Evolutionary conservation across 2,797 vertebrate species (phyloP), one percentile per base, ranked within the genome.

Genomic region (Mormyrus hasselquistii): DNA sequence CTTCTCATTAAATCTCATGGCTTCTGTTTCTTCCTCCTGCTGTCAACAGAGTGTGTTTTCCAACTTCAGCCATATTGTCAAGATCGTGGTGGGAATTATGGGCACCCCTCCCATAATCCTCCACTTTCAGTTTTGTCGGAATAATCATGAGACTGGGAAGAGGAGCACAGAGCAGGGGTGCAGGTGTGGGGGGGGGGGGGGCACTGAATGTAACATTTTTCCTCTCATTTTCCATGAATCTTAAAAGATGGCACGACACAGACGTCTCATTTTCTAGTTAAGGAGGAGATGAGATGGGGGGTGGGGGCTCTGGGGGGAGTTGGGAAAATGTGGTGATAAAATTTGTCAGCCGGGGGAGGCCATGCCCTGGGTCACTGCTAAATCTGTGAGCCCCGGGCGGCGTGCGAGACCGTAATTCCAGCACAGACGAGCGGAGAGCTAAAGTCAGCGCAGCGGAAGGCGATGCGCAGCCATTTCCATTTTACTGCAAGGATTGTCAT

Each of bases 351-450:
- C 92, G 94, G 73, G 92, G 53, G 94, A 95, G 95, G 93, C 93
- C 93, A 91, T 95, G 94, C 95, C 95, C 95, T 90, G 91, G 93
- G 95, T 95, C 95, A 94, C 89, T 92, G 90, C 93, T 94, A 95
- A 93, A 95, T 95, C 94, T 96, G 94, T 94, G 94, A 76, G 92
- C 94, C 93, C 88, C 88, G 95, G 95, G 93, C 94, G 95, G 53
- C 93, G 93, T 94, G 95, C 94, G 92, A 93, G 95, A 95, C 95
- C 93, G 96, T 96, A 96, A 97, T 97, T 97, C 97, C 97, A 95
- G 95, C 92, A 93, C 95, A 96, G 95, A 97, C 95, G 96, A 96
- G 95, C 86, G 91, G 97, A 96, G 95, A 93, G 93, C 59, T 91
- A 92, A 94, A 93, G 95, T 93, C 94, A 92, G 96, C 94, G 90